Evolutionary conservation across 1,140 invertebrate genomes (phyloP).

Genomic region (Schlechtendalia chinensis): DNA sequence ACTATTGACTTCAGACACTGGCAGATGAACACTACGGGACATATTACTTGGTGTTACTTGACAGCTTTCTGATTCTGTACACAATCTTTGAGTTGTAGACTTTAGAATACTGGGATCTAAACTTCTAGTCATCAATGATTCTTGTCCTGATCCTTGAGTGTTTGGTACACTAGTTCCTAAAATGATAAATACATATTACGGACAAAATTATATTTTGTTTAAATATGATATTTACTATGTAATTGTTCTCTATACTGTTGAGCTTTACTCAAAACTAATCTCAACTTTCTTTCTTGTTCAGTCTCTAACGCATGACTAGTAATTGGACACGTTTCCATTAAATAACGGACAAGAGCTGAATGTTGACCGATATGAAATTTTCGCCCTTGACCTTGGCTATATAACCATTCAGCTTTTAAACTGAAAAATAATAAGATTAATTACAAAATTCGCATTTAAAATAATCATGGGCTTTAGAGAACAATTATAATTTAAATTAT

Average conservation of each 20-base stretch:
- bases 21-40: constrained; percentile 41
- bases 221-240: constrained; percentile 21
- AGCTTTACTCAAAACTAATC: constrained; percentile 82
- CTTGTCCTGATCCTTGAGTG: constrained; percentile 24
- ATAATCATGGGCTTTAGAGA: neutral
- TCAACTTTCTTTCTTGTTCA: constrained; percentile 80
- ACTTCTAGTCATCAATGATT: constrained; percentile 63
- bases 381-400: constrained; percentile 85
- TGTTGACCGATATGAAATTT: constrained; percentile 85
- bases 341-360: constrained; percentile 74
- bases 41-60: constrained; percentile 43
- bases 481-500: too few species aligned
- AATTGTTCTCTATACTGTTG: constrained; percentile 84
- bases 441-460: neutral
- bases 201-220: neutral
- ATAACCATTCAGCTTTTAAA: constrained; percentile 91
- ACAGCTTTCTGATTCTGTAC: constrained; percentile 31
- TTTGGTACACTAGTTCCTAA: constrained; percentile 12
- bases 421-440: constrained; percentile 59
- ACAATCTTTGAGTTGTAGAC: constrained; percentile 37
- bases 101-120: constrained; percentile 61
- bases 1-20: constrained; percentile 17
- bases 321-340: constrained; percentile 73
- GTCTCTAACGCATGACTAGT: constrained; percentile 70
- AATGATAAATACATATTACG: neutral